Conservation (phyloP, 1,140 invertebrate species). For the Eciton burchellii region DNA sequence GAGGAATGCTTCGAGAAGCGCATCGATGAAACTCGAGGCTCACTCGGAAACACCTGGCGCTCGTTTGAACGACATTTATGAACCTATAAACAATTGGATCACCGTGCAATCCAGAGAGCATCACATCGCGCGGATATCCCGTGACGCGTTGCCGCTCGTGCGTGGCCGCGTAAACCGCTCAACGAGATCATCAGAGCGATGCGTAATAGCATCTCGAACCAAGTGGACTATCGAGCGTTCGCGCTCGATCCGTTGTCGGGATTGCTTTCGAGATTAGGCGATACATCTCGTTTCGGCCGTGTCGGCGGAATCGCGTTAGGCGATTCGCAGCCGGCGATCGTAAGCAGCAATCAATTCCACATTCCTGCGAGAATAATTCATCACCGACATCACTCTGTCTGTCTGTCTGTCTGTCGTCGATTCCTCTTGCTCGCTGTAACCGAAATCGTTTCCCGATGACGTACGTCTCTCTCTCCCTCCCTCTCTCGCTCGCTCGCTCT, state of each 20-base stretch:
- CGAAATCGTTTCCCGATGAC: conserved; percentile 50
- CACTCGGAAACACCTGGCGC: too few relatives aligned
- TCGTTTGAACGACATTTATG: too few relatives aligned
- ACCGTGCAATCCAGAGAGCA: too few relatives aligned
- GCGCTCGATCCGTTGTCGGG: conserved; percentile 18
- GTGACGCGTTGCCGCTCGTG: neutral
- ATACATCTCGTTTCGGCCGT: conserved; percentile 28
- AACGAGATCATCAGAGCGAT: neutral
- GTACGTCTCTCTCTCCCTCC: conserved; percentile 23
- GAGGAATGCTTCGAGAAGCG: too few relatives aligned
- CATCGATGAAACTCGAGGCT: too few relatives aligned
- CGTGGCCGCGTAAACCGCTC: neutral
- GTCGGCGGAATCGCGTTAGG: conserved; percentile 49
- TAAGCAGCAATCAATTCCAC: conserved; percentile 63
- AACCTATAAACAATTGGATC: too few relatives aligned
- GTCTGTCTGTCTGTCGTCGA: conserved; percentile 46
- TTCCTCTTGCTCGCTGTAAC: conserved; percentile 47
- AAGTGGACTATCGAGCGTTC: neutral
- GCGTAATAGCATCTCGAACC: neutral
- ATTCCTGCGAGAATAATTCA: conserved; percentile 59
- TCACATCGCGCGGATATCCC: too few relatives aligned
- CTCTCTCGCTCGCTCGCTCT: neutral
- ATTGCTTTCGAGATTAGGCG: conserved; percentile 46
- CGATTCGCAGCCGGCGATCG: conserved; percentile 41
- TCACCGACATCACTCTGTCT: too few relatives aligned